Conservation (phyloP, 1,140 invertebrate species). For the Pollicipes pollicipes region DNA sequence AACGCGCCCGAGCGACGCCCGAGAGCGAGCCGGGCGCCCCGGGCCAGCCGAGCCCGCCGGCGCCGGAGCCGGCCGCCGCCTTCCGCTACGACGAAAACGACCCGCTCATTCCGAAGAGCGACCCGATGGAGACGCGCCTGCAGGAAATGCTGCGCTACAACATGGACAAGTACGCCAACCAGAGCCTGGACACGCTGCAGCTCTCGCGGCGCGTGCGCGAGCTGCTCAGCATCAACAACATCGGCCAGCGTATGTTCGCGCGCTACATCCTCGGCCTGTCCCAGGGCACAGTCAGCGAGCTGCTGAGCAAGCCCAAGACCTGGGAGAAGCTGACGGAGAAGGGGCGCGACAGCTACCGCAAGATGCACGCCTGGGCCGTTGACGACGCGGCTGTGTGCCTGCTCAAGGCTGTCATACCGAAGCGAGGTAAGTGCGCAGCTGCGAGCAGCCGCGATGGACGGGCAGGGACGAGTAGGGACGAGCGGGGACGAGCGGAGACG, state of each 20-base stretch:
- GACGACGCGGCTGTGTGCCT: conserved; percentile 91
- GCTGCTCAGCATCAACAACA: conserved; percentile 92
- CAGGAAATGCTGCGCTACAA: conserved; percentile 74
- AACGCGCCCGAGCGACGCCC: too few relatives aligned
- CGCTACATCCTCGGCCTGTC: conserved; percentile 95
- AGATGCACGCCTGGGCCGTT: conserved; percentile 98
- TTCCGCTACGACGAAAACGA: conserved; percentile 29
- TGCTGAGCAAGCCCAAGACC: conserved; percentile 95
- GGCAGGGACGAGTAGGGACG: too few relatives aligned
- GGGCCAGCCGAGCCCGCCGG: too few relatives aligned
- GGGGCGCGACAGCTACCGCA: conserved; percentile 91
- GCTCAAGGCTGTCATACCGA: conserved; percentile 91
- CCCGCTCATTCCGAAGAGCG: conserved; percentile 71
- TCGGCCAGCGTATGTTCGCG: conserved; percentile 94
- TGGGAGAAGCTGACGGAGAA: conserved; percentile 99
- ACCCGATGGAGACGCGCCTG: conserved; percentile 73
- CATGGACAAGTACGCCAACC: conserved; percentile 54
- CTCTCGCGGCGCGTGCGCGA: conserved; percentile 85
- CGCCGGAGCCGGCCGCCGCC: too few relatives aligned
- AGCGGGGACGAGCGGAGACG: too few relatives aligned
- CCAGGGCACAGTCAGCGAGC: conserved; percentile 87
- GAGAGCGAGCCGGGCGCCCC: too few relatives aligned
- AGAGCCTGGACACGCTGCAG: conserved; percentile 81
- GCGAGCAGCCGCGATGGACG: too few relatives aligned
- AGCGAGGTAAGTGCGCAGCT: conserved; percentile 98